Evolutionary conservation across 2,113 vertebrate genomes (phyloP), one percentile per base, ranked within the genome.

Genomic region (Hystrix cristata): DNA sequence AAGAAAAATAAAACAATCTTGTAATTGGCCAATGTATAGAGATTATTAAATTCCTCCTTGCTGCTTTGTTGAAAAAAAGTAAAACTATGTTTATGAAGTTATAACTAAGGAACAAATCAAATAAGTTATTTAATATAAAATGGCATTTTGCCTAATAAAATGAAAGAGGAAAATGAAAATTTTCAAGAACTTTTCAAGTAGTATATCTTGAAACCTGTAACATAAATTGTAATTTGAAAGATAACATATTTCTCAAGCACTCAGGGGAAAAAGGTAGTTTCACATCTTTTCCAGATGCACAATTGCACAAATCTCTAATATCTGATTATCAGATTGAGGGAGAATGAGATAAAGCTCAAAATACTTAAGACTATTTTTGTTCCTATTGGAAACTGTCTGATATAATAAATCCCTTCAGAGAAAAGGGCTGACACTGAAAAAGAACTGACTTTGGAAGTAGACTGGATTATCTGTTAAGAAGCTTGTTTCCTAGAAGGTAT

Each of bases 381-480:
- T 76, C 38, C 46, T 53, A 43, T 27, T 69, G 51, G 29, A 91
- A 97, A 89, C 46, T 95, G 53, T 82, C 91, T 85, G 53, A 76
- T 91, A 71, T 78, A 97, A 95, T 93, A 91, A 81, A 95, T n/a
- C 13, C 27, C 14, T 19, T 86, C 71, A 92, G 51, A 80, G 55
- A 69, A 88, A 91, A 95, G 34, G 1, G 60, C 59, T 97, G 88
- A 87, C 76, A 90, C 46, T 51, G 0, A 59, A 57, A 95, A 91
- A 90, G 55, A 55, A 21, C 69, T 82, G 71, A 93, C 85, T 86
- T 97, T 85, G 43, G 43, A 81, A 88, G 27, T 51, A 92, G 34
- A 78, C 71, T 90, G 53, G 65, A 90, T 96, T 84, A 97, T 82
- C 94, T 95, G 67, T 92, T 94, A 95, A 90, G 69, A 91, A 86